These are phyloP conservation scores for Bombus waltoni DNA, from an alignment of 1,140 invertebrate genomes.

Conservation along the genomic window DNA sequence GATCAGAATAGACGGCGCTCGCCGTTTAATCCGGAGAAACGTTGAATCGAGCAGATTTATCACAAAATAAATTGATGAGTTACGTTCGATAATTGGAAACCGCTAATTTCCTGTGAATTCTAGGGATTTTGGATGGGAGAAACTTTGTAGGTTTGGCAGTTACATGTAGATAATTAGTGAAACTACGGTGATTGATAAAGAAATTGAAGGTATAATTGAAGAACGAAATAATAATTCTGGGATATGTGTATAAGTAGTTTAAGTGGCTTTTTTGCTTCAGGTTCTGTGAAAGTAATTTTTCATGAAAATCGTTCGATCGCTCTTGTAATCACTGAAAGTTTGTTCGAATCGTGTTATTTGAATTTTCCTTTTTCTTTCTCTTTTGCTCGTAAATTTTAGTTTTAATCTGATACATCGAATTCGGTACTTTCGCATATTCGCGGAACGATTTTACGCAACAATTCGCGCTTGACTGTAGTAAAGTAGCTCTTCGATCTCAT, in stretches of 20 bases:
- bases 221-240: background rate
- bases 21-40: conserved; percentile 5
- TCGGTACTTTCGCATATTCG: background rate
- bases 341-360: background rate
- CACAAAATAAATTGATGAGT: conserved; percentile 4
- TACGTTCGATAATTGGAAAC: conserved; percentile 15
- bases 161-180: background rate
- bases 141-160: background rate
- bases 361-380: background rate
- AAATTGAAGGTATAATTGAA: background rate
- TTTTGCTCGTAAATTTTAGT: background rate
- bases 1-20: conserved; percentile 47
- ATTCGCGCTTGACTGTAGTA: background rate
- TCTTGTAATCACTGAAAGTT: background rate
- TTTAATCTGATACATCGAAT: background rate
- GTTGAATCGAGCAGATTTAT: conserved; percentile 35
- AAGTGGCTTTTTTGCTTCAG: too few species aligned
- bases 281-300: background rate
- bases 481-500: background rate
- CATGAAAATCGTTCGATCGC: background rate
- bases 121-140: background rate
- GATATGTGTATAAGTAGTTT: too few species aligned
- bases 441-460: conserved; percentile 1
- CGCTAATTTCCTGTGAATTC: conserved; percentile 1
- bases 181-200: background rate